Evolutionary conservation across 2,888 invertebrate genomes (phyloP).

Genomic region (Napeogenes sylphis): DNA sequence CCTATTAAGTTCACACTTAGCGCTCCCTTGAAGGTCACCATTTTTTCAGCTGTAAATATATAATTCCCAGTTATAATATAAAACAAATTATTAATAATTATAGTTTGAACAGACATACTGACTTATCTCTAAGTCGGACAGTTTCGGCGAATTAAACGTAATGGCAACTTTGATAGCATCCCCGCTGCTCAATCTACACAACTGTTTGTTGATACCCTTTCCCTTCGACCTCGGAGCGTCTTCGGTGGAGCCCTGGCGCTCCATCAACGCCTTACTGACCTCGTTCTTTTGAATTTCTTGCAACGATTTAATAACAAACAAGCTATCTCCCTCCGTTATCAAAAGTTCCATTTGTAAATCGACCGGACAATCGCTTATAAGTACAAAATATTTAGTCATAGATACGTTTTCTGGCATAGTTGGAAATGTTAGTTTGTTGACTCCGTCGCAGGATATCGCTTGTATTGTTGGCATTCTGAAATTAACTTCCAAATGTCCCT

Average conservation of each 20-base stretch:
- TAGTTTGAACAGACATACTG: conserved; percentile 31
- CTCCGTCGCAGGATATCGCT: conserved; percentile 59
- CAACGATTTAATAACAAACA: conserved; percentile 57
- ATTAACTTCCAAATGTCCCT: conserved; percentile 46
- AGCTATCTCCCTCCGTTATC: conserved; percentile 49
- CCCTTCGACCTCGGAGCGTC: conserved; percentile 45
- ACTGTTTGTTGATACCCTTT: conserved; percentile 52
- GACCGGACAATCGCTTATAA: conserved; percentile 60
- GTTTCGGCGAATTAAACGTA: conserved; percentile 55
- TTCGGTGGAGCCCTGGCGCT: conserved; percentile 45
- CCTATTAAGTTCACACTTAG: conserved; percentile 59
- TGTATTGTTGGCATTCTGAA: conserved; percentile 63
- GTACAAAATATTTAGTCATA: conserved; percentile 53
- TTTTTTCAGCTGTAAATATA: conserved; percentile 27
- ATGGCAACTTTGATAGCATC: conserved; percentile 62
- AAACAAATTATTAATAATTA: not conserved
- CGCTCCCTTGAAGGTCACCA: conserved; percentile 46
- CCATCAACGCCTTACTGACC: conserved; percentile 57
- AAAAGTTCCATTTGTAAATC: conserved; percentile 59
- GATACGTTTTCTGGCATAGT: conserved; percentile 49
- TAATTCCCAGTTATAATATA: not conserved
- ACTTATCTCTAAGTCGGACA: conserved; percentile 51
- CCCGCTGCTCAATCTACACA: conserved; percentile 59
- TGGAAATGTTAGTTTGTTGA: conserved; percentile 57
- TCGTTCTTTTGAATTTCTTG: conserved; percentile 64